Percentiles rank a stretch among this genome's conserved stretches.
Evolutionary conservation across 64 coral and sea anemone species (phyloP).

Genomic region (Stichodactyla helianthus): DNA sequence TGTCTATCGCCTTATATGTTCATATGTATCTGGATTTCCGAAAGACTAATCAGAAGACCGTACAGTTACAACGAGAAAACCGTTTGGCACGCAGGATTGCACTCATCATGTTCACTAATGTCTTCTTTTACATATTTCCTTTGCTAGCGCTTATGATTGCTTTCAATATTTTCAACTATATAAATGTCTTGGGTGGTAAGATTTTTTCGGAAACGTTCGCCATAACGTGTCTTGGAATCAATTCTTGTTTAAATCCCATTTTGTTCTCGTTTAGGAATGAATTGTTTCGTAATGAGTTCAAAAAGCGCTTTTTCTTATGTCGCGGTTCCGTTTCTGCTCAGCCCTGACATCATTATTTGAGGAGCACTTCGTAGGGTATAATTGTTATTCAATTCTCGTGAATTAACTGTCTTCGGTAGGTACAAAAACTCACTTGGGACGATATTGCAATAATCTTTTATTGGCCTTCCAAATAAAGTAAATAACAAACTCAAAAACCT

Average conservation of each 20-base stretch:
- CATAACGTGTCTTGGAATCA: neutral
- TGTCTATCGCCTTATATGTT: neutral
- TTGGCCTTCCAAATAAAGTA: no score
- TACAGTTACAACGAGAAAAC: neutral
- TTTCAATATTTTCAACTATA: neutral
- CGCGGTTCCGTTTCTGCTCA: no score
- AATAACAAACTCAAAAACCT: no score
- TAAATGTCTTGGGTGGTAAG: no score
- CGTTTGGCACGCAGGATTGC: neutral
- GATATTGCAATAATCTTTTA: no score
- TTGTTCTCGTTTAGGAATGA: neutral
- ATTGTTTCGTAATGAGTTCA: neutral
- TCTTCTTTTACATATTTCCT: neutral
- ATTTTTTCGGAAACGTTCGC: neutral
- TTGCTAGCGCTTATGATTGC: neutral
- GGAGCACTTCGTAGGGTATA: no score
- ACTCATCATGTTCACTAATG: neutral
- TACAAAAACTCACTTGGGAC: no score
- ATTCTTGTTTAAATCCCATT: neutral
- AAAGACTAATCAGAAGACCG: neutral
- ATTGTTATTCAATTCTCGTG: no score
- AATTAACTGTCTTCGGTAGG: no score
- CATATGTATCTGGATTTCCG: neutral
- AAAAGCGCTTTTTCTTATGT: neutral
- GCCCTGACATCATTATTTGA: no score